phyloP scores from a whole-genome alignment of 2,797 vertebrate species.

The Lacerta bilineata region DNA sequence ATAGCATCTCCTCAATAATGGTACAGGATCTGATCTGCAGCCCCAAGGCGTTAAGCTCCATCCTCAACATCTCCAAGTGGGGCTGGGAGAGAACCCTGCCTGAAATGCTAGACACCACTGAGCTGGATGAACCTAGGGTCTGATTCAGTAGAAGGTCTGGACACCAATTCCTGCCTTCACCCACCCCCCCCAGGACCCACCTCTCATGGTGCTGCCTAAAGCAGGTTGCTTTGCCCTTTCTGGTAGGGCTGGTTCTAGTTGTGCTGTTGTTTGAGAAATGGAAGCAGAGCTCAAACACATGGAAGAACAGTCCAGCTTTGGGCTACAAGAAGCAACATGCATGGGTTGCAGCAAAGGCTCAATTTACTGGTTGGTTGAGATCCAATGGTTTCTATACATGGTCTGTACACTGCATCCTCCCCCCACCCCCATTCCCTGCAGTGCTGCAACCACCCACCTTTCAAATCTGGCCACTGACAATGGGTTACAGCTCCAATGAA shows the following conservation, averaged over 20 bases:
- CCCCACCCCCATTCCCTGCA: constrained; percentile 6
- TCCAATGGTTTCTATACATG: constrained; percentile 21
- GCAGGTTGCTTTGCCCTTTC: not conserved
- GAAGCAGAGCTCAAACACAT: not conserved
- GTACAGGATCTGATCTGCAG: too few species aligned
- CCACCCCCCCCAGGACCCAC: too few species aligned
- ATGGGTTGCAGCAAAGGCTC: constrained; percentile 23
- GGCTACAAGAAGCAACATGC: not conserved
- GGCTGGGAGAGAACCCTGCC: too few species aligned
- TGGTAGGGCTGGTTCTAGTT: not conserved
- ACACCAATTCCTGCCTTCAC: not conserved
- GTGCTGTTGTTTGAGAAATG: not conserved
- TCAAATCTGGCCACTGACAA: not conserved
- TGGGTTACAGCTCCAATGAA: not conserved
- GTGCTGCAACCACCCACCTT: too few species aligned
- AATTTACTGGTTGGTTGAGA: constrained; percentile 39
- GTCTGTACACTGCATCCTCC: constrained; percentile 20
- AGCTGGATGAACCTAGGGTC: too few species aligned
- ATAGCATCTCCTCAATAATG: too few species aligned
- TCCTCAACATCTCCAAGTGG: too few species aligned
- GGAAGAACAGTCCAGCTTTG: not conserved
- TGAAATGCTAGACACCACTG: too few species aligned
- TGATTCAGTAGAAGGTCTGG: not conserved
- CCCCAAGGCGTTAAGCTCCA: too few species aligned
- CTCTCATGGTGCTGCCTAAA: too few species aligned